Evolutionary conservation across 2,797 vertebrate species (phyloP).

Genomic region (Lutra lutra): DNA sequence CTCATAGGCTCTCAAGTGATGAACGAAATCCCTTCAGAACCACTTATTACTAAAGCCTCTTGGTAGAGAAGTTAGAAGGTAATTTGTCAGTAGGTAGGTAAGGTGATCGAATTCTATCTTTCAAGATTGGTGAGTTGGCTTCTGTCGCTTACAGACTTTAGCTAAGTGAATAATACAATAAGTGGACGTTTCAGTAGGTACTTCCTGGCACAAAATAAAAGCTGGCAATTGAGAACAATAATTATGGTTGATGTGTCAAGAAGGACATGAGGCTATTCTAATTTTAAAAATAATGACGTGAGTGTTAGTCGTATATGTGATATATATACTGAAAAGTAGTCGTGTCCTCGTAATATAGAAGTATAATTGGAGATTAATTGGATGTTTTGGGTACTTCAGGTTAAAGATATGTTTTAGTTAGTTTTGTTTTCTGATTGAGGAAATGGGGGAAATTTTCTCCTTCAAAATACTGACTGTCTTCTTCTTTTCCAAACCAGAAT

Average conservation of each 20-base stretch:
- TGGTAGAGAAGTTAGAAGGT: not conserved
- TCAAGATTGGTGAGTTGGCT: not conserved
- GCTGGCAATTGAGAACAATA: not conserved
- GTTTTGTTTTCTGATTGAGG: constrained; percentile 50
- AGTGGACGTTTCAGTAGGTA: not conserved
- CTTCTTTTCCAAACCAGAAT: constrained; percentile 86
- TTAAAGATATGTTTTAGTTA: not conserved
- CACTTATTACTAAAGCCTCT: not conserved
- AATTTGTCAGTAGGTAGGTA: not conserved
- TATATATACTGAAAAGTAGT: not conserved
- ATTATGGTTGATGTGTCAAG: not conserved
- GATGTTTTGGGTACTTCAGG: not conserved
- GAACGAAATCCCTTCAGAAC: not conserved
- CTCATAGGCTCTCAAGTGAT: not conserved
- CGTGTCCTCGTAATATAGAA: not conserved
- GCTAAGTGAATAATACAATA: not conserved
- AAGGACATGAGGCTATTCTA: not conserved
- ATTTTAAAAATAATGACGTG: not conserved
- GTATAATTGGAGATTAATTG: not conserved
- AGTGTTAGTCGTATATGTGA: not conserved
- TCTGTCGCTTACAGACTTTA: not conserved
- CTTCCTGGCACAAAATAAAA: not conserved
- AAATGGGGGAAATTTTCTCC: not conserved
- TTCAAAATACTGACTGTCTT: constrained; percentile 41
- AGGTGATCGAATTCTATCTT: not conserved